Conservation (phyloP, 2,888 invertebrate species). For the Platycheirus rosarum region DNA sequence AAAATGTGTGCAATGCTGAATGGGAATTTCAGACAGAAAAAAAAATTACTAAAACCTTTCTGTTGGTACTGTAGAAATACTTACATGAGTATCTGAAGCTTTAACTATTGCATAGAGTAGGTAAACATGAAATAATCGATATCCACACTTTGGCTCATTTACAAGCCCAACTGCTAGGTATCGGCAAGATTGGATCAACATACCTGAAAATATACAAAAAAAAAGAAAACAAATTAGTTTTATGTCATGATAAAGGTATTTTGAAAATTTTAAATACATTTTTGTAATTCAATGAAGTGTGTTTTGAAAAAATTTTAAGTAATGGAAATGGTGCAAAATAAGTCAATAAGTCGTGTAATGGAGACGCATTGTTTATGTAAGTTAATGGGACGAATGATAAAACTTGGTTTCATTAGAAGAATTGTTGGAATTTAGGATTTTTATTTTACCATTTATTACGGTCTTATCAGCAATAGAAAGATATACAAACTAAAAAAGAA, state of each 20-base stretch:
- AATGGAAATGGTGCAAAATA: slow-evolving; percentile 24
- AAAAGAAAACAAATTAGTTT: slow-evolving; percentile 41
- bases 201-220: slow-evolving; percentile 64
- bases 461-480: no score
- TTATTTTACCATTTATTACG: no score
- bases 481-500: no score
- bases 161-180: slow-evolving; percentile 4
- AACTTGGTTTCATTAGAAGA: no score
- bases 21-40: slow-evolving; percentile 9
- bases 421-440: no score
- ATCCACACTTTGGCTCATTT: slow-evolving; percentile 58
- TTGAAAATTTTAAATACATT: not conserved
- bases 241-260: slow-evolving; percentile 7
- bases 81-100: no score
- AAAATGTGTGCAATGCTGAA: slow-evolving; percentile 47
- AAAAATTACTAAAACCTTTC: no score
- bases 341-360: not conserved
- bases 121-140: slow-evolving; percentile 41
- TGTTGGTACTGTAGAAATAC: no score
- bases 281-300: slow-evolving; percentile 7
- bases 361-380: not conserved
- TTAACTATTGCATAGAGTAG: no score
- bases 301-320: slow-evolving; percentile 9
- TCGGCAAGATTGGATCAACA: not conserved
- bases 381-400: not conserved